Conservation (phyloP, 1,140 invertebrate species). For the Neoseiulus cucumeris region DNA sequence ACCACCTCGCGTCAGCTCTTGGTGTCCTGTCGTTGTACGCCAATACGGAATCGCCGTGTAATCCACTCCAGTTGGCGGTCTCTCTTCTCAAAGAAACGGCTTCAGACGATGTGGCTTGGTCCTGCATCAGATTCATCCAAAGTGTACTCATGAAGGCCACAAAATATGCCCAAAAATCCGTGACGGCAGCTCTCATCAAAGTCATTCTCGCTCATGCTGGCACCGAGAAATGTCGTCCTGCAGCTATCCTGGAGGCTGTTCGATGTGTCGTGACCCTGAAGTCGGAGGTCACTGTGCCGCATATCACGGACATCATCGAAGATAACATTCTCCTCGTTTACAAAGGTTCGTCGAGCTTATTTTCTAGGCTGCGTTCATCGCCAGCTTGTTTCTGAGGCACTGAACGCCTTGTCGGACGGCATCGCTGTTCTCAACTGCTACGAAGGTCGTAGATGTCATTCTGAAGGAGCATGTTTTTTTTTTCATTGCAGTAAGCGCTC, state of each 20-base stretch:
- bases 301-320: not conserved
- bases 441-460: too few species aligned
- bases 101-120: not conserved
- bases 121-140: not conserved
- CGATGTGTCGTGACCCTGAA: not conserved
- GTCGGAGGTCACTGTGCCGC: not conserved
- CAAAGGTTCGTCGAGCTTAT: not conserved
- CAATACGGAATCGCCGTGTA: not conserved
- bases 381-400: too few species aligned
- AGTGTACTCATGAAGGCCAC: not conserved
- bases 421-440: too few species aligned
- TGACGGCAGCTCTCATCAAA: not conserved
- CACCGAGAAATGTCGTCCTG: not conserved
- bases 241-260: not conserved
- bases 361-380: too few species aligned
- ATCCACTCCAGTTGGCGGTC: not conserved
- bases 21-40: not conserved
- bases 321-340: not conserved
- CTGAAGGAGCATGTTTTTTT: too few species aligned
- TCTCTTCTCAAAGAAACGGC: not conserved
- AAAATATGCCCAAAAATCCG: not conserved
- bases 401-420: too few species aligned
- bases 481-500: not conserved
- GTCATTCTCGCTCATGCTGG: not conserved
- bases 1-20: not conserved